Evolutionary conservation across 2,797 vertebrate species (phyloP), one percentile per base, ranked within the genome.

Genomic region (Crenuchus spilurus): DNA sequence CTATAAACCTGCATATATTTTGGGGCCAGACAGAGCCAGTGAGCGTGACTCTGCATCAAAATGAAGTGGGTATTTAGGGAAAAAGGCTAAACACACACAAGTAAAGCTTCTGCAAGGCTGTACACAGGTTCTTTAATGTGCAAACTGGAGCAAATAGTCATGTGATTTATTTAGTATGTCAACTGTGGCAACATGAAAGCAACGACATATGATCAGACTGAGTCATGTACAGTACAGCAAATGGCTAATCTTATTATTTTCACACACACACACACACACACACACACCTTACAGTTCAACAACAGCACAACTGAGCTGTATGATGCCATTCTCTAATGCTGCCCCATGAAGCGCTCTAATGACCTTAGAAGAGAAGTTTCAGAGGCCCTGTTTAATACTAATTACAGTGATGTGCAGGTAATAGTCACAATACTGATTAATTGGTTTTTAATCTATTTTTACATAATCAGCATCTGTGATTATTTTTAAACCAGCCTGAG

Each of bases 261-360:
- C 4, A 28, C 4, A 63, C 18, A 39, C 58, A 66, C 65, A 41
- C 11, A 30, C 57, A 39, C 58, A 66, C 54, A 7, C 31, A 52
- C 71, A 20, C 54, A 58, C 11, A 35, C 49, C 57, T 37, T 10
- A 62, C 48, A 4, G 69, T 14, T 74, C 6, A 28, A 1, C 54
- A 16, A 28, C n/a, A n/a, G n/a, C 28, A 31, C 7, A 16, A 9
- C 14, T 20, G 14, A 55, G 52, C 0, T n/a, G 3, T 24, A n/a
- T n/a, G 14, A 5, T 1, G 10, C n/a, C 2, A 3, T 54, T 28
- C 51, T 14, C 51, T 28, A 11, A n/a, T n/a, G n/a, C n/a, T n/a
- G n/a, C n/a, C n/a, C n/a, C n/a, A n/a, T n/a, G n/a, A n/a, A n/a
- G n/a, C n/a, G n/a, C n/a, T n/a, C n/a, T n/a, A n/a, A n/a, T n/a